A percentile compares a stretch with the other conserved stretches of the same genome.
These are phyloP conservation scores for Physeter macrocephalus DNA, from an alignment of 2,113 vertebrate genomes.

Conservation along the genomic window DNA sequence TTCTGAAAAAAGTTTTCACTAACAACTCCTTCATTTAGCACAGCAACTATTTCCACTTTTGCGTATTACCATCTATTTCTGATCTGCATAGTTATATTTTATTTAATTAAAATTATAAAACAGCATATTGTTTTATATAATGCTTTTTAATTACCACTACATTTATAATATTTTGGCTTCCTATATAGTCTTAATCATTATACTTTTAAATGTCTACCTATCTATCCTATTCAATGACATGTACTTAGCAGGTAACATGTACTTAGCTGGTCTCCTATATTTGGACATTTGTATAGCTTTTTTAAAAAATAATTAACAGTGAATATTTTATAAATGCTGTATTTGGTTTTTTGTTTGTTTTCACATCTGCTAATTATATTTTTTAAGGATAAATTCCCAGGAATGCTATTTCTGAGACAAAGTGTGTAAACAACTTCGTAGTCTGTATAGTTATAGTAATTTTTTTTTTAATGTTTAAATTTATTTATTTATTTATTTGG, in stretches of 20 bases:
- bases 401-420: not conserved
- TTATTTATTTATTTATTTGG: too few species aligned
- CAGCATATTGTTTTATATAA: not conserved
- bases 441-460: not conserved
- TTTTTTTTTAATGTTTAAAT: too few species aligned
- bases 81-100: not conserved
- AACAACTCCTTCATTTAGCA: not conserved
- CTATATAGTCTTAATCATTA: not conserved
- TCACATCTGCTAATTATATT: conserved; percentile 19
- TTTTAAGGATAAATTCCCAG: not conserved
- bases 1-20: not conserved
- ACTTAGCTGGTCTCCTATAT: not conserved
- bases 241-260: not conserved
- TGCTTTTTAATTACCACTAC: not conserved
- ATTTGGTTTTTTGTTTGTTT: not conserved
- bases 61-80: not conserved
- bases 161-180: not conserved
- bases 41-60: not conserved
- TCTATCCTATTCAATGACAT: not conserved
- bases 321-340: not conserved
- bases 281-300: not conserved
- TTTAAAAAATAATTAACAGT: not conserved
- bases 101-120: not conserved
- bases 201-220: not conserved
- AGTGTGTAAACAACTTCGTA: not conserved